These are phyloP conservation scores for Prochilodus magdalenae DNA, from an alignment of 2,113 vertebrate genomes.

Conservation along the genomic window DNA sequence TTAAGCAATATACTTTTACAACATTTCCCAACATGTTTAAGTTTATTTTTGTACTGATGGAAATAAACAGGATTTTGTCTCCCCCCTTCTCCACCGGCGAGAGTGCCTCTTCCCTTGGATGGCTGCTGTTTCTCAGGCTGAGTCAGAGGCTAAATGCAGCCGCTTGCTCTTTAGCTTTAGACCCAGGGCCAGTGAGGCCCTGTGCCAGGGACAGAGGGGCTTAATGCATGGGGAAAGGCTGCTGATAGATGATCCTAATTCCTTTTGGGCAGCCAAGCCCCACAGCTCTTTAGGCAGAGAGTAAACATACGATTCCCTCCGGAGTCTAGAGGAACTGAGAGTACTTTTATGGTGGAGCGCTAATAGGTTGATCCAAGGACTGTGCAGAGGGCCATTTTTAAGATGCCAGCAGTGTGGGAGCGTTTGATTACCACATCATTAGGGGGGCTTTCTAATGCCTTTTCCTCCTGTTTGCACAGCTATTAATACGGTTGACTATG, in stretches of 20 bases:
- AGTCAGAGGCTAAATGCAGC: conserved; percentile 28
- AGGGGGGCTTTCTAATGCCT: neutral
- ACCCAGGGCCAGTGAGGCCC: conserved; percentile 16
- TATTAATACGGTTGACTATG: conserved; percentile 34
- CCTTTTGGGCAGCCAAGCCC: conserved; percentile 19
- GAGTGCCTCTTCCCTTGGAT: neutral
- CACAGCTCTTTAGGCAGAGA: conserved; percentile 44
- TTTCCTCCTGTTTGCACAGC: neutral
- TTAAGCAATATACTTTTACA: neutral
- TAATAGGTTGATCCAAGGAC: conserved; percentile 49
- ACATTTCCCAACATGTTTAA: neutral
- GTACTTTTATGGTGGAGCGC: conserved; percentile 45
- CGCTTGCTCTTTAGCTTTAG: conserved; percentile 22
- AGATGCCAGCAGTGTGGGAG: conserved; percentile 23
- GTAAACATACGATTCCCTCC: conserved; percentile 59
- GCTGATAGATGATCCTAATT: conserved; percentile 43
- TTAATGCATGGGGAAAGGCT: conserved; percentile 39
- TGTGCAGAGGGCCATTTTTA: conserved; percentile 35
- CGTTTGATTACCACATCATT: conserved; percentile 35
- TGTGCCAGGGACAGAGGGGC: conserved; percentile 29
- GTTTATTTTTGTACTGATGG: neutral
- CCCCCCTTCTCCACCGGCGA: neutral
- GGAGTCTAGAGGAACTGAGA: conserved; percentile 51
- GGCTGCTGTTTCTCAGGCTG: neutral
- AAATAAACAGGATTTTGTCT: neutral